Percentiles rank a stretch among this genome's conserved stretches.
These are phyloP conservation scores for Zosterops pallidus DNA, from an alignment of 2,113 vertebrate species.

Conservation along the genomic window DNA sequence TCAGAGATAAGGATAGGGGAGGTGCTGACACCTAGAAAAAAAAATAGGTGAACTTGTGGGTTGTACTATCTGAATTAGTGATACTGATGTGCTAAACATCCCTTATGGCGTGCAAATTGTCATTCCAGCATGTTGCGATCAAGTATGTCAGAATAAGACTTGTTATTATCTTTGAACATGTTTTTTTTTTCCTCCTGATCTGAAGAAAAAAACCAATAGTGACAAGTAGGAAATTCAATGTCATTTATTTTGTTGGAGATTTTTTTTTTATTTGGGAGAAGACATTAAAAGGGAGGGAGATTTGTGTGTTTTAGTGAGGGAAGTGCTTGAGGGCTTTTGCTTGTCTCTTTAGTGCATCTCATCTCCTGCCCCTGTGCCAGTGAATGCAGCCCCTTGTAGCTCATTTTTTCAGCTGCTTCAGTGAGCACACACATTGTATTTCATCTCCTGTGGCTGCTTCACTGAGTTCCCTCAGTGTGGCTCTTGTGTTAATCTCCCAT, in stretches of 20 bases:
- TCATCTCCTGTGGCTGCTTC: conserved; percentile 51
- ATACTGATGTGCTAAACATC: background rate
- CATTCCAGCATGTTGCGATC: background rate
- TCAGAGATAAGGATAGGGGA: background rate
- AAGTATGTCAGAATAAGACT: conserved; percentile 20
- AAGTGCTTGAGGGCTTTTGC: conserved; percentile 23
- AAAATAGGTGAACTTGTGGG: background rate
- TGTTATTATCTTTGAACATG: background rate
- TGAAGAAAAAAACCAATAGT: background rate
- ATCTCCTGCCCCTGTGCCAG: conserved; percentile 11
- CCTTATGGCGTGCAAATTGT: background rate
- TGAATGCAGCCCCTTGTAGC: conserved; percentile 16
- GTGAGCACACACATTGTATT: conserved; percentile 14
- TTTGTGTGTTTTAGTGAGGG: background rate
- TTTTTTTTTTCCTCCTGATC: background rate
- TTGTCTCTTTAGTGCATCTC: background rate
- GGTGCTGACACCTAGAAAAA: background rate
- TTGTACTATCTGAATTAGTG: background rate
- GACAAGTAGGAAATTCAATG: background rate
- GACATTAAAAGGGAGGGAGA: background rate
- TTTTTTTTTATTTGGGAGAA: background rate
- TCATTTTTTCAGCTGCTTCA: conserved; percentile 43
- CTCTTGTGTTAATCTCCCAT: conserved; percentile 44
- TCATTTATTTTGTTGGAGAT: background rate
- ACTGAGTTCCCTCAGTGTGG: background rate